phyloP scores from a whole-genome alignment of 2,888 invertebrate species.

The Aproaerema taeniolella region DNA sequence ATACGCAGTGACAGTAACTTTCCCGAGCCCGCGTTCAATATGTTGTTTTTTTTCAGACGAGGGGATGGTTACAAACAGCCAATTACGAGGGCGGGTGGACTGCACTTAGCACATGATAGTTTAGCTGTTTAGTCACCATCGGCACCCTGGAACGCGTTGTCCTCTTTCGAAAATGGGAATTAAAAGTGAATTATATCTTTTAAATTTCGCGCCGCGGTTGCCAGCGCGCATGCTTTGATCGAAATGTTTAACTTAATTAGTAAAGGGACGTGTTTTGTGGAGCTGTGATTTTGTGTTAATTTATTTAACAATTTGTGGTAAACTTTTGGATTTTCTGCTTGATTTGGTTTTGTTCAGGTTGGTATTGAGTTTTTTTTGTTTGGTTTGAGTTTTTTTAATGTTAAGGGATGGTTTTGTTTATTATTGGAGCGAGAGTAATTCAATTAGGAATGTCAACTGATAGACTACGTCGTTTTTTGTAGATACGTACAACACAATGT shows the following conservation, averaged over 20 bases:
- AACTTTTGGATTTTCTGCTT: conserved; percentile 36
- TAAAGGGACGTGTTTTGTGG: conserved; percentile 42
- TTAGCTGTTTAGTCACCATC: conserved; percentile 67
- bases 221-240: conserved; percentile 56
- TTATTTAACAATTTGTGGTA: conserved; percentile 17
- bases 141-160: conserved; percentile 54
- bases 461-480: too few species aligned
- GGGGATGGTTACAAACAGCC: conserved; percentile 76
- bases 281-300: conserved; percentile 60
- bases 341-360: conserved; percentile 36
- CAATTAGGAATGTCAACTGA: conserved; percentile 1
- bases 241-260: conserved; percentile 69
- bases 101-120: conserved; percentile 62
- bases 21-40: conserved; percentile 75
- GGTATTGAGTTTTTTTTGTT: conserved; percentile 24
- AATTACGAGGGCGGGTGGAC: conserved; percentile 69
- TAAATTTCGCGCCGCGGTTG: conserved; percentile 38
- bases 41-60: conserved; percentile 68
- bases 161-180: conserved; percentile 32
- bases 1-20: conserved; percentile 64
- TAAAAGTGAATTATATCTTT: conserved; percentile 25
- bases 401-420: not conserved
- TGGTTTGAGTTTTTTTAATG: not conserved
- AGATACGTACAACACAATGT: too few species aligned
- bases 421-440: conserved; percentile 2